A percentile compares a stretch with the other conserved stretches of the same genome.
Evolutionary conservation across 2,113 vertebrate species (phyloP).

Genomic region (Equus przewalskii): DNA sequence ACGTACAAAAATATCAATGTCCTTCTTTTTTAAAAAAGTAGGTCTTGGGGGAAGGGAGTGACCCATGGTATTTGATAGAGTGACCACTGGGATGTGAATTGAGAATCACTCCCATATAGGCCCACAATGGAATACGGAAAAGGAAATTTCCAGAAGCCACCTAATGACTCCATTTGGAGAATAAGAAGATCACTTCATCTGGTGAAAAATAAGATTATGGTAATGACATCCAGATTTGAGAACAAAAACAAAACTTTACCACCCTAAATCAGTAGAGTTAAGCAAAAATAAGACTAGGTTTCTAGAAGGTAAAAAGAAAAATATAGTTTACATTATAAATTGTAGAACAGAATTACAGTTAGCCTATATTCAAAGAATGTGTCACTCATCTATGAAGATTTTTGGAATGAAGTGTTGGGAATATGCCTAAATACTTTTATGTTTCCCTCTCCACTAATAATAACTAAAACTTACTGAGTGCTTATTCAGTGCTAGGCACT

Average conservation of each 20-base stretch:
- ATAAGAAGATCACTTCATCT: neutral
- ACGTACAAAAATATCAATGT: conserved; percentile 25
- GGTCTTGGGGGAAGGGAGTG: neutral
- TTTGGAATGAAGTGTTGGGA: conserved; percentile 11
- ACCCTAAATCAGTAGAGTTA: conserved; percentile 25
- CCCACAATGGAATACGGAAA: neutral
- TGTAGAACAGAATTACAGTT: conserved; percentile 39
- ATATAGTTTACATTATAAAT: conserved; percentile 7
- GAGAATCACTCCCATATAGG: neutral
- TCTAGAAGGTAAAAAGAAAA: conserved; percentile 47
- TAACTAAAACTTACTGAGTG: conserved; percentile 26
- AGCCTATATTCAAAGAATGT: neutral
- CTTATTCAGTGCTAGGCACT: neutral
- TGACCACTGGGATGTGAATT: neutral
- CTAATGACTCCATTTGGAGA: neutral
- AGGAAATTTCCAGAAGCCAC: conserved; percentile 53
- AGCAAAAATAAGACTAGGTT: conserved; percentile 26
- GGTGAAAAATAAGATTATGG: conserved; percentile 48
- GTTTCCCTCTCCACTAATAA: neutral
- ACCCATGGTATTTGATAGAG: conserved; percentile 24
- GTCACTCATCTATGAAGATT: neutral
- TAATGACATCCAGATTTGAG: conserved; percentile 44
- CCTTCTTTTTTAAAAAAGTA: neutral
- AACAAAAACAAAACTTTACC: conserved; percentile 58
- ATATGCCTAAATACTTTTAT: neutral